Base-by-base conservation (phyloP, 92 coral and sea anemone species). In the Parazoanthus atlanticus region DNA sequence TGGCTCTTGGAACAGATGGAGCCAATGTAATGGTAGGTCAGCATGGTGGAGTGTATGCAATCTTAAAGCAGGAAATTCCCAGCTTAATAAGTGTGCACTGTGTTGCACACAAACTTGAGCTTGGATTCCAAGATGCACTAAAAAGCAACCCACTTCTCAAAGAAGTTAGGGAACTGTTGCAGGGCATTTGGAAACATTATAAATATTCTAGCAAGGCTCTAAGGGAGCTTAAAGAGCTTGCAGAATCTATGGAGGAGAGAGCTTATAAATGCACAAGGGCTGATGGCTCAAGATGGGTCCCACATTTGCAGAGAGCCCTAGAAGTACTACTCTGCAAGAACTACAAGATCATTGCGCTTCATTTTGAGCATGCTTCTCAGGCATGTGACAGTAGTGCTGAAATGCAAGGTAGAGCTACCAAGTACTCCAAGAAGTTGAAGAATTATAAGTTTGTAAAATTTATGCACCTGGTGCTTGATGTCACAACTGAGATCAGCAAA, bases 101-200 rank as follows among this genome's bases (percentile, higher is more conserved):
- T 85, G 86, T 78, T 65, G 92, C 92, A 30, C 92, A 90, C 82
- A 90, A 84, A 34, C 46, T 90, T 78, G 92, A 90, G 86, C 92
- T 86, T 54, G 89, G 79, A 76, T 90, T 90, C 70, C 79, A 66
- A 61, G 89, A 90, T 73, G 75, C 92, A 73, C 71, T 85, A 46
- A 90, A 90, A 88, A 64, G 79, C 66, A 76, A 86, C 69, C 36
- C 86, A 76, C 71, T 34, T 70, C 58, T 83, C 83, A 80, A 88
- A 88, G 86, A 88, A 80, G 70, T 89, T 52, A 83, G 76, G 72
- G 88, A 89, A 70, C 64, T 89, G 88, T 71, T 89, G 41, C 78
- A 81, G 66, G 86, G 86, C 79, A 64, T 84, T 49, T 90, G 92
- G 92, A 85, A 90, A 85, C 89, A 90, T 74, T 77, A 89, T 78